Base-by-base conservation (phyloP, 2,888 invertebrate genomes). In the Parnassius mnemosyne region DNA sequence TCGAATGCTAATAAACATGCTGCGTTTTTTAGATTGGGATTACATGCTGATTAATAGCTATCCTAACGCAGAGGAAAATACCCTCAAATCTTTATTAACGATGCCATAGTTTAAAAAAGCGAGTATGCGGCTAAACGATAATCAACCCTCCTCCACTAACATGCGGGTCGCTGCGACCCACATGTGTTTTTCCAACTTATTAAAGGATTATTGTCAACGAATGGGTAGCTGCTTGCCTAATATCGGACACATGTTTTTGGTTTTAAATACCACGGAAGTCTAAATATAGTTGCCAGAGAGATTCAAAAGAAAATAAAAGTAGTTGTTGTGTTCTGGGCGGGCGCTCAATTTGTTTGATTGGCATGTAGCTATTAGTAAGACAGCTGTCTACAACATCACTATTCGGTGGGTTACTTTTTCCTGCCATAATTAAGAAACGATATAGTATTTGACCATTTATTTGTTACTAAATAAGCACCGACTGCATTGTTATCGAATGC, bases 121-220 rank as follows among this genome's bases (percentile, higher is more conserved):
- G 16, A 62, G 43, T 46, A 49, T n/a, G 9, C 16, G 9, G 11
- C 42, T 67, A 69, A 65, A 65, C 65, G 55, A 81, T 73, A 74
- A 41, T 74, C 70, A 78, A 81, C 84, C 76, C 66, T 83, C 70
- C 64, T 47, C 12, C 60, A 13, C 47, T n/a, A 11, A 1, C 0
- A 51, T 72, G 69, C 63, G 73, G 51, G 74, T 75, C 66, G 57
- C 57, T 65, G 65, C 66, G 65, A 68, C 68, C 66, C 44, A n/a
- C 56, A 44, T 43, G 66, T 66, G 65, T 66, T 75, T 73, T 73
- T 69, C 72, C 64, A 72, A 71, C 77, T 80, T 80, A 81, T 77
- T 80, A 82, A 83, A 83, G 83, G 88, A 88, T 88, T 87, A 87
- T 80, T 78, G 79, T 83, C 82, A 87, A 85, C 83, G 79, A 87